phyloP scores from a whole-genome alignment of 2,113 vertebrate genomes.

The Eurystomus gularis region DNA sequence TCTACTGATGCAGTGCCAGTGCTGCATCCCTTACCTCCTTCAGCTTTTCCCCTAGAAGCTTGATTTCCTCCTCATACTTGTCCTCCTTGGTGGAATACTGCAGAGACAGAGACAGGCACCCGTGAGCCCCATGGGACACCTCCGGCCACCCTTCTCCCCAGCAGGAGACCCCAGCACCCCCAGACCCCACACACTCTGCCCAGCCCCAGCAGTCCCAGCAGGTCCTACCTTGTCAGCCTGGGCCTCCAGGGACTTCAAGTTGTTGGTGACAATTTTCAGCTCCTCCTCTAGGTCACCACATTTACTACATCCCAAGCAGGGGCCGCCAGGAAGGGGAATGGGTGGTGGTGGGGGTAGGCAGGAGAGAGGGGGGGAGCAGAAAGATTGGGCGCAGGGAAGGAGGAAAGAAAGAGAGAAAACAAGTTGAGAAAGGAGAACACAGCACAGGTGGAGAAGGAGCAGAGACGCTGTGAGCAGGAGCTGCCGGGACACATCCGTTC shows the following conservation, averaged over 20 bases:
- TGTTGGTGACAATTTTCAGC: conserved; percentile 99
- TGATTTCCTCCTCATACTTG: conserved; percentile 94
- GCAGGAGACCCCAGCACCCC: not conserved
- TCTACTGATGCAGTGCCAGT: not conserved
- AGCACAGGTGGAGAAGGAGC: conserved; percentile 51
- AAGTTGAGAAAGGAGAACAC: conserved; percentile 41
- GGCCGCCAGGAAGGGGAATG: not conserved
- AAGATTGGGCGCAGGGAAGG: not conserved
- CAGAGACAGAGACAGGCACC: not conserved
- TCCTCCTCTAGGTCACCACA: conserved; percentile 98
- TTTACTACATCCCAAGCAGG: conserved; percentile 84
- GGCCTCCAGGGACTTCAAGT: conserved; percentile 98
- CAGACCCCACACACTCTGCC: accelerated
- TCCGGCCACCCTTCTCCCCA: not conserved
- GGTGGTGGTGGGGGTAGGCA: not conserved
- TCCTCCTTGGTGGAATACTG: conserved; percentile 96
- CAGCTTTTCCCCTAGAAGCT: conserved; percentile 93
- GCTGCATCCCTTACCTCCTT: conserved; percentile 84
- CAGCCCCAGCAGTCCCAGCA: not conserved
- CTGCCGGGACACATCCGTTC: not conserved
- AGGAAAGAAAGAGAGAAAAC: conserved; percentile 24
- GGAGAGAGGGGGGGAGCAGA: not conserved
- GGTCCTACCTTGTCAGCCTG: conserved; percentile 94
- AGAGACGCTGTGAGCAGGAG: not conserved
- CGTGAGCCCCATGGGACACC: not conserved